A percentile compares a stretch with the other conserved stretches of the same genome.
Evolutionary conservation across 2,113 vertebrate species (phyloP).

Genomic region (Microtus montanus): DNA sequence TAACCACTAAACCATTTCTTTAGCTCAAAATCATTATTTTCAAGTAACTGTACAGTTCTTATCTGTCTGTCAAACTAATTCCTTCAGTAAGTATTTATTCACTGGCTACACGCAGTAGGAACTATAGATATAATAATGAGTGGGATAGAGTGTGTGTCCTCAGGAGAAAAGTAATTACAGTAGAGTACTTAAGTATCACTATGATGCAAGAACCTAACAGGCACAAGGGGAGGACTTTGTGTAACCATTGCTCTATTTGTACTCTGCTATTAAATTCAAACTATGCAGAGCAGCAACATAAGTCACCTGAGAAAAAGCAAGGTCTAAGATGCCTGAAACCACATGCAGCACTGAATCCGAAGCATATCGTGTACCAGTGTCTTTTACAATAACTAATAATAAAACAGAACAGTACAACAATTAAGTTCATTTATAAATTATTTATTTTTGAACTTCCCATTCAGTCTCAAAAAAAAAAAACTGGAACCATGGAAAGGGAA

Average conservation of each 20-base stretch:
- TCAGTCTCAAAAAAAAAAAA: not conserved
- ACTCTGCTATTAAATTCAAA: not conserved
- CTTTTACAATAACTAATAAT: not conserved
- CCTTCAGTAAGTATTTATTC: slow-evolving; percentile 1
- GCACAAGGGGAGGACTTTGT: not conserved
- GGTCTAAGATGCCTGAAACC: not conserved
- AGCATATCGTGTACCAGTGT: not conserved
- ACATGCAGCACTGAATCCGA: not conserved
- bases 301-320: not conserved
- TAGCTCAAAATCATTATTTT: not conserved
- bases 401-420: not conserved
- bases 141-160: not conserved
- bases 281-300: not conserved
- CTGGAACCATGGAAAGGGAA: not conserved
- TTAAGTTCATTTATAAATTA: not conserved
- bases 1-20: not conserved
- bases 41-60: slow-evolving; percentile 8
- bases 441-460: not conserved
- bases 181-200: not conserved
- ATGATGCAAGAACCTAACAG: not conserved
- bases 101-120: not conserved
- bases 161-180: not conserved
- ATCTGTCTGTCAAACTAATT: slow-evolving; percentile 6
- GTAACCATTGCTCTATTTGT: not conserved
- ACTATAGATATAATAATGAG: not conserved